A percentile compares a stretch with the other conserved stretches of the same genome.
Conservation (phyloP, 2,797 vertebrate species). For the Selene dorsalis region DNA sequence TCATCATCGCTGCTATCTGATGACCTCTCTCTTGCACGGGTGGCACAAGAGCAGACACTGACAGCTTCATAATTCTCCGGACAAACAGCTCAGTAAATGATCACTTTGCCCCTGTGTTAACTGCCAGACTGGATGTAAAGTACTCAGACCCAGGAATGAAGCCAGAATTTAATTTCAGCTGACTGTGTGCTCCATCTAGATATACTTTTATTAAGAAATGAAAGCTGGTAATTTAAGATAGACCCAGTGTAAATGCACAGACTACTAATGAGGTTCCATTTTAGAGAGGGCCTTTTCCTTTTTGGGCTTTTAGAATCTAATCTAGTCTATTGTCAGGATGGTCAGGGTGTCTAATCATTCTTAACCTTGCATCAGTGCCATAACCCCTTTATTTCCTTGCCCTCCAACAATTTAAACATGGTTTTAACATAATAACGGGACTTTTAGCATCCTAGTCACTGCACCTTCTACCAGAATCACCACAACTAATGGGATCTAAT, state of each 20-base stretch:
- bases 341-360: constrained; percentile 75
- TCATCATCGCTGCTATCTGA: constrained; percentile 75
- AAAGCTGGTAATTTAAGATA: constrained; percentile 71
- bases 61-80: constrained; percentile 72
- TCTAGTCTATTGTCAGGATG: constrained; percentile 74
- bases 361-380: constrained; percentile 87
- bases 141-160: constrained; percentile 45
- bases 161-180: constrained; percentile 59
- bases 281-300: constrained; percentile 53
- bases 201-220: constrained; percentile 68
- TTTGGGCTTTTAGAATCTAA: constrained; percentile 70
- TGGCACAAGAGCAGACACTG: constrained; percentile 57
- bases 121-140: constrained; percentile 50
- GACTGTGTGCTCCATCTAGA: constrained; percentile 56
- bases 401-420: constrained; percentile 83
- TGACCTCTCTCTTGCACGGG: constrained; percentile 69
- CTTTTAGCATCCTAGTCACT: constrained; percentile 80
- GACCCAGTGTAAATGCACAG: constrained; percentile 54
- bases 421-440: constrained; percentile 82
- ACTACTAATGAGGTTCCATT: constrained; percentile 66
- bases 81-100: constrained; percentile 74
- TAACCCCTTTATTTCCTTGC: constrained; percentile 87
- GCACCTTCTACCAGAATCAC: constrained; percentile 86
- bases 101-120: constrained; percentile 57
- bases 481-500: constrained; percentile 92